phyloP scores from a whole-genome alignment of 2,113 vertebrate species.

The Sisor rabdophorus region DNA sequence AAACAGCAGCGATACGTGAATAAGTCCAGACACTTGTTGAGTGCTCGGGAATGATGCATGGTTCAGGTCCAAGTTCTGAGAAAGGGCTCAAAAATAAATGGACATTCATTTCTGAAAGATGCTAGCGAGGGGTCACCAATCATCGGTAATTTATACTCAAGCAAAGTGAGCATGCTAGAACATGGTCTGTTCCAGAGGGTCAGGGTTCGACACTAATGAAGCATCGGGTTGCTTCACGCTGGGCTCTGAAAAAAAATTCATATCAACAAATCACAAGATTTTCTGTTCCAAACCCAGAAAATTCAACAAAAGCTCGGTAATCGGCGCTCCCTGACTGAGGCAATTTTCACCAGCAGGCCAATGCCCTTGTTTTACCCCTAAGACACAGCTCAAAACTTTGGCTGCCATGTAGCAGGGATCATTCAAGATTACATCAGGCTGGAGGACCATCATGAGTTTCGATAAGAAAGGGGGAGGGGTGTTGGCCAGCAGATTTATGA shows the following conservation, averaged over 20 bases:
- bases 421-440: background rate
- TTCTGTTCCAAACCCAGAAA: background rate
- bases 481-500: background rate
- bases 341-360: background rate
- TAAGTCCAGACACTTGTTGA: background rate
- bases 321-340: background rate
- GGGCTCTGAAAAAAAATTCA: too few relatives aligned
- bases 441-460: background rate
- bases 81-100: too few relatives aligned
- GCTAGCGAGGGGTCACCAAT: background rate
- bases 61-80: too few relatives aligned
- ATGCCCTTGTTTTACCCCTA: background rate
- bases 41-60: background rate
- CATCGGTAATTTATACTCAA: background rate
- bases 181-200: background rate
- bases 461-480: background rate
- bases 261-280: background rate
- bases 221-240: too few relatives aligned
- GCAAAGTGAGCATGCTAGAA: background rate
- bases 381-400: background rate
- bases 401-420: background rate
- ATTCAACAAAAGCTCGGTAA: background rate
- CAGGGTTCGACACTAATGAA: background rate
- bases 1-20: background rate
- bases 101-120: background rate